Evolutionary conservation across 2,888 invertebrate species (phyloP), one percentile per base, ranked within the genome.

Genomic region (Didymodactylos carnosus): DNA sequence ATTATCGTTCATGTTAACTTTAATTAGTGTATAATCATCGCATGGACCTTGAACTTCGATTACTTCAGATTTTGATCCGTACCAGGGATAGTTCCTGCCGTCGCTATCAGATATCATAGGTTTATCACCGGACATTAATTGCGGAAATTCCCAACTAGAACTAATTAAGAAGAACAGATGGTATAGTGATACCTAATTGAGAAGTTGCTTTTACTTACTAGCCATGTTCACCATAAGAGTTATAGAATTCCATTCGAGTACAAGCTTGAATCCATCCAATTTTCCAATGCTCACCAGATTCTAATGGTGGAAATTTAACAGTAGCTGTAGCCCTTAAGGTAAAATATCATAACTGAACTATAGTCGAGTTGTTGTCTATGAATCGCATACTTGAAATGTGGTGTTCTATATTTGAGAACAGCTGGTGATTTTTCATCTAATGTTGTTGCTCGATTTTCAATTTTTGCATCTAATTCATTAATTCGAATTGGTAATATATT

Each of bases 261-360:
- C 83, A 83, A 0, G 82, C 81, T 75, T 83, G 83, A 19, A 83
- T 83, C 83, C 83, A 83, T 10, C 83, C 83, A 16, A 83, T 78
- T 77, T 82, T 82, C 78, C 82, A 80, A 27, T 77, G 79, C 73
- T 81, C 80, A 16, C 78, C 77, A 43, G 80, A 80, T 13, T 76
- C 75, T 27, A 82, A 77, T 1, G 80, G 80, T 4, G 82, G 80
- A 76, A 83, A 79, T 76, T 81, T 80, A n/a, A 83, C 77, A 14
- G 79, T 80, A 19, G 82, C 82, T 39, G 78, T 78, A 3, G 82
- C 82, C 73, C 83, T 83, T 76, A 13, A 74, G 29, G 27, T 25
- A 39, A 7, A 23, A 41, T 46, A 35, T 53, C 8, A 27, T 39
- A n/a, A n/a, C n/a, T n/a, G n/a, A n/a, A n/a, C n/a, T n/a, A n/a